phyloP scores from a whole-genome alignment of 1,140 invertebrate genomes.

The Aplysia californica region DNA sequence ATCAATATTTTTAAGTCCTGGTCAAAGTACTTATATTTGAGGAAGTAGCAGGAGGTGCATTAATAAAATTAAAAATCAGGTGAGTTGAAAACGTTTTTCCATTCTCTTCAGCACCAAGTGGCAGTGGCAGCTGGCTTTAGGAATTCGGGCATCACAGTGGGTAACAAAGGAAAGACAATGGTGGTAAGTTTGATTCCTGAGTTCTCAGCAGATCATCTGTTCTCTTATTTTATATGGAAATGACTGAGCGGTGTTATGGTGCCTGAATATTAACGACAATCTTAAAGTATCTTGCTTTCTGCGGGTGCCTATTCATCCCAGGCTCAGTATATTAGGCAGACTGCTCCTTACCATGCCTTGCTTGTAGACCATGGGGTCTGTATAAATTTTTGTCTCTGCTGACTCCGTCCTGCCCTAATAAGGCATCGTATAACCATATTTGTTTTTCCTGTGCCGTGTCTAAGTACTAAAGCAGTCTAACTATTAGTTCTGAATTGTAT shows the following conservation, averaged over 20 bases:
- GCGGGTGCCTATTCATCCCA: neutral
- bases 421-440: too few species aligned
- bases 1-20: neutral
- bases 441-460: too few species aligned
- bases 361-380: too few species aligned
- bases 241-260: neutral
- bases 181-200: conserved; percentile 56
- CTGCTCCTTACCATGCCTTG: neutral
- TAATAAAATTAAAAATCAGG: neutral
- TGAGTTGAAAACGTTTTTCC: neutral
- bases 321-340: neutral
- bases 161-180: conserved; percentile 70
- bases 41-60: neutral
- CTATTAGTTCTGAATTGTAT: too few species aligned
- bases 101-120: conserved; percentile 63
- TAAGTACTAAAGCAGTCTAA: too few species aligned
- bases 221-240: too few species aligned
- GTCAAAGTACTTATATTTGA: neutral
- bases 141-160: conserved; percentile 71
- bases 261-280: neutral
- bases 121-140: conserved; percentile 70
- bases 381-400: too few species aligned
- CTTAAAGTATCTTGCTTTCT: neutral
- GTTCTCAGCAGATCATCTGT: neutral
- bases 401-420: too few species aligned